Evolutionary conservation across 1,140 invertebrate genomes (phyloP), one percentile per base, ranked within the genome.

Genomic region (Scaptomyza graminum): DNA sequence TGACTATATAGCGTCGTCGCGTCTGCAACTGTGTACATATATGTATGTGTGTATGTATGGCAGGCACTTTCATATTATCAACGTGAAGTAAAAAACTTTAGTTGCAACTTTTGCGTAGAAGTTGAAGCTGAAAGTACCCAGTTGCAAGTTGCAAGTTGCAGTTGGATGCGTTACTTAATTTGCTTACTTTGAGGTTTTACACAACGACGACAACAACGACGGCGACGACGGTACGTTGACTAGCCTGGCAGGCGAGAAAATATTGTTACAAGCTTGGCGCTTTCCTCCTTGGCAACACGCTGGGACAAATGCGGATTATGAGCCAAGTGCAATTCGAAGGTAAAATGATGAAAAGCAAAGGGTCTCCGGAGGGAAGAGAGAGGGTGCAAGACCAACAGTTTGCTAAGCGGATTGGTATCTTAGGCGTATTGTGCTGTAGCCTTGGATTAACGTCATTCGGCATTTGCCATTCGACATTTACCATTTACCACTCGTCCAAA

Each of bases 111-210:
- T 66, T 54, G 39, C 43, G 13, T n/a, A 55, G 7, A 7, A 49
- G 16, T 12, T 41, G 0, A 49, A 51, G 55, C 51, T 63, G 60
- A 12, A 12, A 71, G 46, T 61, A 39, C 12, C n/a, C 16, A 37
- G 62, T 28, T 55, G 47, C 52, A 25, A 51, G 37, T 59, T 43
- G 52, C 67, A 49, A 18, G 22, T 60, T 34, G 46, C 61, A 43
- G 55, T 44, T 44, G 22, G 56, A 72, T 73, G 51, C 73, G 69
- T 76, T 76, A 63, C 63, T 76, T 76, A 76, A 76, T 73, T 76
- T 67, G 69, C 69, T 73, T 76, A 63, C 72, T 68, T 76, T 70
- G 51, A 51, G 65, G 65, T 61, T 54, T 66, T 71, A 34, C 31
- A 34, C 31, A 34, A 28, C 34, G 34, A 22, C 18, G 18, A n/a